Evolutionary conservation across 1,140 invertebrate species (phyloP), one percentile per base, ranked within the genome.

Genomic region (Drosophila simulans): DNA sequence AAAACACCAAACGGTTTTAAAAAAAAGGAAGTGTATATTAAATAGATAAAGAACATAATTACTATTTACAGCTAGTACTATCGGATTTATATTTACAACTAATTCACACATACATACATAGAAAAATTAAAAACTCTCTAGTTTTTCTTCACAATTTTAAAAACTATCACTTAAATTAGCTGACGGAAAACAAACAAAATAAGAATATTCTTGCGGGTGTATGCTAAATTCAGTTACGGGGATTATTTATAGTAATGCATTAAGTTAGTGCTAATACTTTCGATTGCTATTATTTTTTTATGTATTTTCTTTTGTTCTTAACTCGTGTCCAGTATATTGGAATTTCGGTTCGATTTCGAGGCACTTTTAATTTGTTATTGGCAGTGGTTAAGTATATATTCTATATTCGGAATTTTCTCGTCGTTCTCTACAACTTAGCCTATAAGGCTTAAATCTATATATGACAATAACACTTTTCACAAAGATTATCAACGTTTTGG

Each of bases 181-280:
- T 31, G 25, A 39, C 31, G 13, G 35, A 34, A 37, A 48, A 17
- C 25, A 27, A 63, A 43, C 58, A 34, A 64, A 52, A 45, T 45
- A 70, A 58, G 37, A 12, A 70, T 54, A 39, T 8, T 27, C 8
- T 22, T 43, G 13, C 0, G 4, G 10, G 49, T 20, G 49, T 53
- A n/a, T 59, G 34, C 34, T 51, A 40, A 31, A 46, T 46, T 69
- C 34, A 37, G 39, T 53, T 37, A 34, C 62, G 31, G 56, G 5
- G 22, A 34, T 60, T 34, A n/a, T 46, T 60, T 37, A 15, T 39
- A 43, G 22, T 34, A 27, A 45, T 12, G 22, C 45, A 15, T 46
- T 56, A 57, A 49, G 64, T 51, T 58, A 68, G 62, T 66, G 72
- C 58, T 77, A 77, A 77, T 77, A 77, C 75, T 77, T 77, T 70